Percentiles rank a stretch among this genome's conserved stretches.
phyloP scores from a whole-genome alignment of 2,888 invertebrate genomes.

The Harpalus rubripes region DNA sequence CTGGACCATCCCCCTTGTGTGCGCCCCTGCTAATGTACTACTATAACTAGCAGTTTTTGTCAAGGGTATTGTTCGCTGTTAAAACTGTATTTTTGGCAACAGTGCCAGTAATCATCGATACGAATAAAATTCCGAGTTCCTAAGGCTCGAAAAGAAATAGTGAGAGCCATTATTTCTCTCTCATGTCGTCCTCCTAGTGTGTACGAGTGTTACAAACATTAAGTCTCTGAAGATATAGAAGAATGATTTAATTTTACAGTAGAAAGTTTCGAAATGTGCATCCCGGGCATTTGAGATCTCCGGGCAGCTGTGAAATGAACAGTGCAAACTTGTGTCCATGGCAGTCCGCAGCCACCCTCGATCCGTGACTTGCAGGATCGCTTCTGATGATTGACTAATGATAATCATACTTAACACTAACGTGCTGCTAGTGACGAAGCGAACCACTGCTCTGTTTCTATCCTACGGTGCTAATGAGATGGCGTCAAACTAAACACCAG shows the following conservation, averaged over 20 bases:
- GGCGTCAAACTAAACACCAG: slow-evolving; percentile 50
- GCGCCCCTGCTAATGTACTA: too few relatives aligned
- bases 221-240: too few relatives aligned
- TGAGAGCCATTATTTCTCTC: too few relatives aligned
- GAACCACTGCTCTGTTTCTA: slow-evolving; percentile 67
- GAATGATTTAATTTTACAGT: background rate
- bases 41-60: too few relatives aligned
- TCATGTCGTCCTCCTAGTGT: too few relatives aligned
- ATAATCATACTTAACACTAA: slow-evolving; percentile 72
- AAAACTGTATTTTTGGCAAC: too few relatives aligned
- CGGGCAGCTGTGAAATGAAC: slow-evolving; percentile 57
- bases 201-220: too few relatives aligned
- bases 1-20: too few relatives aligned
- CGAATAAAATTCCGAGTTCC: too few relatives aligned
- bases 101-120: too few relatives aligned
- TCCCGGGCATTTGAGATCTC: slow-evolving; percentile 26
- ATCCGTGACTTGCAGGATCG: slow-evolving; percentile 72
- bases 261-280: background rate
- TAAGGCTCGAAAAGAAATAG: too few relatives aligned
- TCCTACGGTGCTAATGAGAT: slow-evolving; percentile 40
- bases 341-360: slow-evolving; percentile 66
- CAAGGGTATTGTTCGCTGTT: too few relatives aligned
- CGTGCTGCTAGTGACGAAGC: slow-evolving; percentile 73
- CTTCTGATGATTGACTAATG: slow-evolving; percentile 73
- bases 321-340: slow-evolving; percentile 37